A percentile compares a stretch with the other conserved stretches of the same genome.
phyloP scores from a whole-genome alignment of 1,140 invertebrate species.

The Aphaenogaster floridana region DNA sequence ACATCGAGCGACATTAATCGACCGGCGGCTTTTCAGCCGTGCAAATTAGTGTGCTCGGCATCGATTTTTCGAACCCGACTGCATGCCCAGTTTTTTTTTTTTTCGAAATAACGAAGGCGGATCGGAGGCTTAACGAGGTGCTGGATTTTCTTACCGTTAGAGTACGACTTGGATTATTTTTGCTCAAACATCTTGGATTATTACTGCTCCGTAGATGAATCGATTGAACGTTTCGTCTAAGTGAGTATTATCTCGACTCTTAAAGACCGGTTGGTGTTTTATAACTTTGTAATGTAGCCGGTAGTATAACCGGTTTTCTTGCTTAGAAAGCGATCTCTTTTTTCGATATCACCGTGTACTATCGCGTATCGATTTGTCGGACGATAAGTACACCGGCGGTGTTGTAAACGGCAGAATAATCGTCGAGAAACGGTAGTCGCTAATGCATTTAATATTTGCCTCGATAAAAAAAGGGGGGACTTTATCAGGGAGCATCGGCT shows the following conservation, averaged over 20 bases:
- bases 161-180: neutral
- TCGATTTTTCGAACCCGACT: neutral
- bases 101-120: constrained; percentile 19
- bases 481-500: constrained; percentile 33
- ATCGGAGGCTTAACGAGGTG: neutral
- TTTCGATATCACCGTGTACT: constrained; percentile 51
- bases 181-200: neutral
- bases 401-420: constrained; percentile 62
- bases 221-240: constrained; percentile 25
- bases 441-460: constrained; percentile 57
- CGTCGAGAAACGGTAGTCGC: neutral
- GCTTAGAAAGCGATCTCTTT: constrained; percentile 66
- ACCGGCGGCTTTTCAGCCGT: constrained; percentile 34
- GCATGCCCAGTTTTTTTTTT: neutral
- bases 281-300: constrained; percentile 67
- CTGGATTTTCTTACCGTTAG: constrained; percentile 5
- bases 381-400: constrained; percentile 22
- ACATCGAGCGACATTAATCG: constrained; percentile 65
- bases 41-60: constrained; percentile 31
- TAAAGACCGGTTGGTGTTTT: constrained; percentile 62
- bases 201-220: constrained; percentile 24
- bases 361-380: constrained; percentile 63
- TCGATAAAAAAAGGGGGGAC: neutral
- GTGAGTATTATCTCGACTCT: constrained; percentile 32
- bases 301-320: constrained; percentile 69